phyloP scores from a whole-genome alignment of 2,113 vertebrate species.

The Chaetodon trifascialis region DNA sequence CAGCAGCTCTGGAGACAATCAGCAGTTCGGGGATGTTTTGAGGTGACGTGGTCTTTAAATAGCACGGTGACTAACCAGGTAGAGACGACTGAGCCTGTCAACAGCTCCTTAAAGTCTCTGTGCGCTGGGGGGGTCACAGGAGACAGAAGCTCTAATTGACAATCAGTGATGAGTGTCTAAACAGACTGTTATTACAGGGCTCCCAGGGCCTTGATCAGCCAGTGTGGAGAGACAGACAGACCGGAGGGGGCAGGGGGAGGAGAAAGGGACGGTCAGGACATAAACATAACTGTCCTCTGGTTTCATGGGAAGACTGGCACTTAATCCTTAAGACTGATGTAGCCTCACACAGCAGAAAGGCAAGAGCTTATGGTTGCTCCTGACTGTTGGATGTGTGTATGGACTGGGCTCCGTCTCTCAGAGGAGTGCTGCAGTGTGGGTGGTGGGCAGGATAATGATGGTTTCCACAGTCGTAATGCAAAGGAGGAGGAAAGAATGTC shows the following conservation, averaged over 20 bases:
- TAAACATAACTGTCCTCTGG: constrained; percentile 50
- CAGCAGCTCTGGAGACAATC: constrained; percentile 17
- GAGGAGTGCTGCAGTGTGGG: constrained; percentile 21
- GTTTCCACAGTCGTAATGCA: constrained; percentile 48
- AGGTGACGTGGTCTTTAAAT: constrained; percentile 38
- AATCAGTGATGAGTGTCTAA: constrained; percentile 74
- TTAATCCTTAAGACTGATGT: constrained; percentile 16
- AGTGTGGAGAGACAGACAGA: constrained; percentile 57
- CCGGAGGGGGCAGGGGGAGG: constrained; percentile 10
- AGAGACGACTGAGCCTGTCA: constrained; percentile 68
- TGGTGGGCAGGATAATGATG: constrained; percentile 56
- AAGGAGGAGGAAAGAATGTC: constrained; percentile 31
- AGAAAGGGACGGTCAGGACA: constrained; percentile 16
- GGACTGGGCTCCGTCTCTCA: constrained; percentile 24
- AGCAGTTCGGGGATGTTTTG: constrained; percentile 30
- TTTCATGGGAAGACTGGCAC: constrained; percentile 23
- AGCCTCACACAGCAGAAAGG: constrained; percentile 28
- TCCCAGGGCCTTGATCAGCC: constrained; percentile 62
- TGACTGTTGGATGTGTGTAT: constrained; percentile 18
- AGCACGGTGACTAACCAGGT: constrained; percentile 63
- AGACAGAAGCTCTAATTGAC: constrained; percentile 71
- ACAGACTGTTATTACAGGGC: constrained; percentile 60
- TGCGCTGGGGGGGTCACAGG: constrained; percentile 51
- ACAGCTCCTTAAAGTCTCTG: constrained; percentile 59
- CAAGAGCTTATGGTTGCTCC: constrained; percentile 9